Evolutionary conservation across 2,797 vertebrate genomes (phyloP), one percentile per base, ranked within the genome.

Genomic region (Galagoides demidoff): DNA sequence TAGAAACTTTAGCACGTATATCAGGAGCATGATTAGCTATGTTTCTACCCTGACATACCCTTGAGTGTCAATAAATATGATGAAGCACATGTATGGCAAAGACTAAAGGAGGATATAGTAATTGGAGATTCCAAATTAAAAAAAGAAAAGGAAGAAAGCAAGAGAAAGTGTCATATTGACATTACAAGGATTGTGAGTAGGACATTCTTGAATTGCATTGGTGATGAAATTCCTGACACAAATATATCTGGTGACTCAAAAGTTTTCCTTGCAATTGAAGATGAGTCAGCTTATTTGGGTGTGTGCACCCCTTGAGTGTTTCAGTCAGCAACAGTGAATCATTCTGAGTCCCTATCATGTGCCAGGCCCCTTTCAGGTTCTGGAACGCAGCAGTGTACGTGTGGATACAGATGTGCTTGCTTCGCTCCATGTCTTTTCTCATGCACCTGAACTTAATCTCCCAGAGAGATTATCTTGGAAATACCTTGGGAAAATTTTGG

Each of bases 351-450:
- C 11, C 29, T 76, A 1, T 52, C 76, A 16, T 29, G 16, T 31
- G 11, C 13, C 22, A 11, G 19, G 7, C 2, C 22, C 2, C 17
- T 79, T 49, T n/a, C 43, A 31, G 59, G n/a, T 39, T 31, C 55
- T 29, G 19, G 31, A 61, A 61, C 16, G 11, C 25, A 73, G 5
- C 20, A 64, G 12, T 19, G n/a, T 31, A 1, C 10, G 27, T 68
- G 19, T 3, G 20, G 3, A 1, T 19, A 9, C 7, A 22, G 39
- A 25, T 9, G 39, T 0, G 1, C 20, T 78, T 45, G 9, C 16
- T 68, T 39, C 14, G 3, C 1, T 27, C 14, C 31, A n/a, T 12
- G 16, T 57, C 23, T 82, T 92, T 85, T 39, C 29, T 78, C 14
- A 34, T 0, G 11, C 4, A n/a, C 37, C 9, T 20, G 13, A 76